Percentiles rank a stretch among this genome's conserved stretches.
These are phyloP conservation scores for Beroe ovata DNA, from an alignment of 37 sponge, comb jelly and placozoan genomes.

Conservation along the genomic window DNA sequence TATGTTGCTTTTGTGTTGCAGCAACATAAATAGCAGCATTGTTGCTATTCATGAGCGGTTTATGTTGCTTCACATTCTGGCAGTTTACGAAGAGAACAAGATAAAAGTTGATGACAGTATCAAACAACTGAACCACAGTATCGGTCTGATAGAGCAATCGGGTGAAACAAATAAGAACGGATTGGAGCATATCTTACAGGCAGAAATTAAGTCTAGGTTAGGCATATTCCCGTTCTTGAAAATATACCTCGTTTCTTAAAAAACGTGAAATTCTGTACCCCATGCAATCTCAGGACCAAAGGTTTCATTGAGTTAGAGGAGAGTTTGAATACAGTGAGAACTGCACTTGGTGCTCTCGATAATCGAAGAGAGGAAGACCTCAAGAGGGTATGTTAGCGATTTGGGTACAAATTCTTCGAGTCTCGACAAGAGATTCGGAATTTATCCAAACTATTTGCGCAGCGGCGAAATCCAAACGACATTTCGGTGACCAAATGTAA, in stretches of 20 bases:
- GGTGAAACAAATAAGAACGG: conserved; percentile 22
- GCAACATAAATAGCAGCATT: too few relatives aligned
- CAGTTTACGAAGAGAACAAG: conserved; percentile 58
- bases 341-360: conserved; percentile 44
- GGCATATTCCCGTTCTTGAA: too few relatives aligned
- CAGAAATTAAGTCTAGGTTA: conserved; percentile 47
- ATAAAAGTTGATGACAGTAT: conserved; percentile 25
- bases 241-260: too few relatives aligned
- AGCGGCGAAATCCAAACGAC: conserved; percentile 5
- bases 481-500: neutral
- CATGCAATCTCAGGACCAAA: neutral
- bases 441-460: too few relatives aligned
- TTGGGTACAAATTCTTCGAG: too few relatives aligned
- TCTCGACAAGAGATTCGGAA: too few relatives aligned
- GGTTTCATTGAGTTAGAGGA: conserved; percentile 45
- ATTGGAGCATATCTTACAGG: conserved; percentile 49
- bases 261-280: too few relatives aligned
- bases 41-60: too few relatives aligned
- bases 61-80: too few relatives aligned
- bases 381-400: neutral
- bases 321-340: conserved; percentile 6
- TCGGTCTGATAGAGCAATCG: conserved; percentile 15
- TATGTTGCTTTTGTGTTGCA: too few relatives aligned
- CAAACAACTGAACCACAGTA: conserved; percentile 48
- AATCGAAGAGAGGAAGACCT: conserved; percentile 3